A percentile compares a stretch with the other conserved stretches of the same genome.
Evolutionary conservation across 2,888 invertebrate genomes (phyloP).

Genomic region (Fissipunctia ypsillon): DNA sequence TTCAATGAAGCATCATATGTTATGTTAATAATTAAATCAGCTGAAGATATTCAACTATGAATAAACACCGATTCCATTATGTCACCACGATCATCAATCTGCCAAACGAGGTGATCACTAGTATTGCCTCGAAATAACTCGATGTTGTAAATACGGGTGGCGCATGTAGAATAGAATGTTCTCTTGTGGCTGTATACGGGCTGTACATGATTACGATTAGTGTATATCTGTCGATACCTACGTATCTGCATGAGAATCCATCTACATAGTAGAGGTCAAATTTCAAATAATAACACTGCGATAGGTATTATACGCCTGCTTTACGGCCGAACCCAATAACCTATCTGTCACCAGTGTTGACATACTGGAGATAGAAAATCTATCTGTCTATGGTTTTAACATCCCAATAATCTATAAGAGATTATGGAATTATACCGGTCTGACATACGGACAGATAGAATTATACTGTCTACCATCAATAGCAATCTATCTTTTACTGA

Average conservation of each 20-base stretch:
- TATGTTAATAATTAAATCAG: not conserved
- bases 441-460: too few relatives aligned
- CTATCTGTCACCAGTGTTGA: too few relatives aligned
- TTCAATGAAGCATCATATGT: not conserved
- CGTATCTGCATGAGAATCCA: not conserved
- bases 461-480: too few relatives aligned
- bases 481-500: too few relatives aligned
- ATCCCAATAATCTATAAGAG: too few relatives aligned
- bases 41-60: too few relatives aligned
- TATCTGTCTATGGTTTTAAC: too few relatives aligned
- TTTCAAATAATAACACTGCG: too few relatives aligned
- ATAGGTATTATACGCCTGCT: too few relatives aligned
- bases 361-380: too few relatives aligned
- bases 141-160: slow-evolving; percentile 17
- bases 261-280: not conserved
- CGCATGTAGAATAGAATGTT: not conserved
- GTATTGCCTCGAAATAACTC: slow-evolving; percentile 23
- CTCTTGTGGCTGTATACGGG: slow-evolving; percentile 9
- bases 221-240: not conserved
- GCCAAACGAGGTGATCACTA: not conserved
- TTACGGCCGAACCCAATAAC: too few relatives aligned
- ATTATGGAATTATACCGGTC: too few relatives aligned
- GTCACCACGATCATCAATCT: not conserved
- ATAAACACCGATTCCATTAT: not conserved
- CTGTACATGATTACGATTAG: slow-evolving; percentile 2